Conservation (phyloP, 2,113 vertebrate genomes). For the Castor canadensis region DNA sequence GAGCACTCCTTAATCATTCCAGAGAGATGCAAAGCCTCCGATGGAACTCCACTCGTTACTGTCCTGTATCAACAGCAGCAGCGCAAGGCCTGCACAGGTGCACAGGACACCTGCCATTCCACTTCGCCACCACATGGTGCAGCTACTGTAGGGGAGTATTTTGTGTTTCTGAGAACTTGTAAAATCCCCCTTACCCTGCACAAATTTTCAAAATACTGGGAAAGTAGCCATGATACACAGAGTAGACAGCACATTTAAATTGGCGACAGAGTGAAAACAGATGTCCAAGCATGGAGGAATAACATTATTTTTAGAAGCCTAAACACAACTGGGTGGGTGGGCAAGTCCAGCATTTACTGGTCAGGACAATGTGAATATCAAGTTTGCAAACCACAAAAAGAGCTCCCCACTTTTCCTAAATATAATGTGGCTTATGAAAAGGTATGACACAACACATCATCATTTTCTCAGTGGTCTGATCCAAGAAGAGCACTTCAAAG, state of each 20-base stretch:
- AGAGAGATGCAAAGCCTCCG: slow-evolving; percentile 5
- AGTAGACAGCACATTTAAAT: slow-evolving; percentile 83
- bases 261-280: slow-evolving; percentile 86
- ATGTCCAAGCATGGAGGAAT: slow-evolving; percentile 83
- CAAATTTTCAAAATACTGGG: slow-evolving; percentile 85
- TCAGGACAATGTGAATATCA: slow-evolving; percentile 77
- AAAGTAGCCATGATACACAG: slow-evolving; percentile 86
- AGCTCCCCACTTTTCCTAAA: slow-evolving; percentile 59
- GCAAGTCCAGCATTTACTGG: slow-evolving; percentile 79
- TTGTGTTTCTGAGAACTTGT: slow-evolving; percentile 82
- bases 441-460: slow-evolving; percentile 51
- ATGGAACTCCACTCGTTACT: not conserved
- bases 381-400: slow-evolving; percentile 78
- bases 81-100: slow-evolving; percentile 66
- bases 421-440: slow-evolving; percentile 61
- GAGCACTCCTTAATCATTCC: not conserved
- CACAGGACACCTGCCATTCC: slow-evolving; percentile 71
- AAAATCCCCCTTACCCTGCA: slow-evolving; percentile 83
- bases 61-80: not conserved
- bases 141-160: slow-evolving; percentile 83
- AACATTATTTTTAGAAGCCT: slow-evolving; percentile 86
- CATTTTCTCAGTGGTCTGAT: slow-evolving; percentile 14
- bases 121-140: not conserved
- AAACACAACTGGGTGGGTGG: slow-evolving; percentile 84
- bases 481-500: slow-evolving; percentile 29